Evolutionary conservation across 2,113 vertebrate species (phyloP).

Genomic region (Ptyas mucosa): DNA sequence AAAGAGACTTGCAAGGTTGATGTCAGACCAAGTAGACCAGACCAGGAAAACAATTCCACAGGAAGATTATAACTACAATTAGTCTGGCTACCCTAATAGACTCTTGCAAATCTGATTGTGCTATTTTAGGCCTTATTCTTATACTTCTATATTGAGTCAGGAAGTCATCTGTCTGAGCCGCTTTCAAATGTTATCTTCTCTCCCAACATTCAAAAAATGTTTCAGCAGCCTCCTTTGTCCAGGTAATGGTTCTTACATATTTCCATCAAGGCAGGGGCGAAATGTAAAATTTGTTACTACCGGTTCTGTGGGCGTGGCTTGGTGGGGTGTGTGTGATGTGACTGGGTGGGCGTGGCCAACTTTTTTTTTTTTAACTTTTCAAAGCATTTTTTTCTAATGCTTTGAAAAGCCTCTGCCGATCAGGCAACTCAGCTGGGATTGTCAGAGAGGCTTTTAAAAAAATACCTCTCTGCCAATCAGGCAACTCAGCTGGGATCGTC

Average conservation of each 20-base stretch:
- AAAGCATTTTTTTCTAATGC: no score
- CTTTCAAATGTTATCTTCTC: background rate
- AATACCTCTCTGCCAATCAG: no score
- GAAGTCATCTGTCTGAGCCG: background rate
- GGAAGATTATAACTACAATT: background rate
- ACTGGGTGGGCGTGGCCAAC: no score
- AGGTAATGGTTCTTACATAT: background rate
- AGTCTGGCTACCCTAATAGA: background rate
- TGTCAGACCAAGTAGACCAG: background rate
- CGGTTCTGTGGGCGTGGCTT: no score
- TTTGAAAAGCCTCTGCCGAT: no score
- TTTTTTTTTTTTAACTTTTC: no score
- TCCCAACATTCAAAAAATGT: background rate
- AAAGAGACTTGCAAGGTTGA: background rate
- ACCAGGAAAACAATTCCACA: background rate
- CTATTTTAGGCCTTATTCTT: background rate
- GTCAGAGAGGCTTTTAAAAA: no score
- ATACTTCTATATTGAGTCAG: background rate
- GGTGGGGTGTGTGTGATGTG: no score
- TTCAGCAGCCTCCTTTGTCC: background rate
- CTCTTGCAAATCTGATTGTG: background rate
- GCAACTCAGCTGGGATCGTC: no score
- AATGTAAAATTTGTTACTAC: no score
- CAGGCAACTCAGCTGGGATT: no score
- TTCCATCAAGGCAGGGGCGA: background rate